Evolutionary conservation across 2,797 vertebrate genomes (phyloP).

Genomic region (Otolemur crassicaudatus): DNA sequence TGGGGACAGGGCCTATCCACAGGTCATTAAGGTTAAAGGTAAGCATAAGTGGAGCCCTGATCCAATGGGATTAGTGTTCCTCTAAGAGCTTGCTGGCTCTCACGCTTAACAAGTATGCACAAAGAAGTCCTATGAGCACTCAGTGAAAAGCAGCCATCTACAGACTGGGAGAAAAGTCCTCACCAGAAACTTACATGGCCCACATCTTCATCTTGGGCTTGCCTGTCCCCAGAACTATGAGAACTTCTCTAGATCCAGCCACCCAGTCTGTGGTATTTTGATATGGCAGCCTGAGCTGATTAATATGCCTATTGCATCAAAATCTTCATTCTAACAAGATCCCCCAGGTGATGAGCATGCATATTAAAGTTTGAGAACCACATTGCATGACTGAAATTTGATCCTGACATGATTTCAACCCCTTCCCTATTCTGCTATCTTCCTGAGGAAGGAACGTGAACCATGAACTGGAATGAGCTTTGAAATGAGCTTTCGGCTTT

Average conservation of each 20-base stretch:
- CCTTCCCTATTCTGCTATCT: background rate
- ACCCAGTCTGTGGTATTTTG: background rate
- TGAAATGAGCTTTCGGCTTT: background rate
- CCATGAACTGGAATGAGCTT: background rate
- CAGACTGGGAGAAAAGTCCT: background rate
- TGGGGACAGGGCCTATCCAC: background rate
- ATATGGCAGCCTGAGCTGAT: background rate
- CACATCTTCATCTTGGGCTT: background rate
- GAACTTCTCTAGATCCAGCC: background rate
- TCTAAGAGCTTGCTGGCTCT: background rate
- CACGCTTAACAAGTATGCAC: background rate
- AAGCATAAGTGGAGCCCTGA: too few species aligned
- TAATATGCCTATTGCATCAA: background rate
- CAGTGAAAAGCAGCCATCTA: background rate
- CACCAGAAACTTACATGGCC: background rate
- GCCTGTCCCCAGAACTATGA: background rate
- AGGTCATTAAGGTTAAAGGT: background rate
- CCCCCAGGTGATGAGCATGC: background rate
- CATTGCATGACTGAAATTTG: background rate
- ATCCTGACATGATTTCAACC: background rate
- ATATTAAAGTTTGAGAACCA: background rate
- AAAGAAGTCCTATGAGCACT: background rate
- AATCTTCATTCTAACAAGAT: background rate
- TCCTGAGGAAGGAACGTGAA: background rate
- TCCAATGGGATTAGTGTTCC: background rate